Percentiles rank a stretch among this genome's conserved stretches.
phyloP scores from a whole-genome alignment of 2,888 invertebrate species.

The Malthinus seriepunctatus region DNA sequence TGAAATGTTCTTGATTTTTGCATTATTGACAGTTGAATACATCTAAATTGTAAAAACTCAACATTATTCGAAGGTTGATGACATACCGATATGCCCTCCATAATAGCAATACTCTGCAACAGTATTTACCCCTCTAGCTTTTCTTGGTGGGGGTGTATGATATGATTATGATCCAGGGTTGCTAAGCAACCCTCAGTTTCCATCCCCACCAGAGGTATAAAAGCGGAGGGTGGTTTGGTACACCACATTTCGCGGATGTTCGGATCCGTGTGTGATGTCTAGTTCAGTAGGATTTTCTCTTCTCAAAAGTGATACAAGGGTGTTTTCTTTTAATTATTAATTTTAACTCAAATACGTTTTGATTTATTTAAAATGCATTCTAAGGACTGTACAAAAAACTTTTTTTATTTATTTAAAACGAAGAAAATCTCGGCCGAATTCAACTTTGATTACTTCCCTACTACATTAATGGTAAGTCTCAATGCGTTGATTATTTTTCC shows the following conservation, averaged over 20 bases:
- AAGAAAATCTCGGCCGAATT: not conserved
- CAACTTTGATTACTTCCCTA: not conserved
- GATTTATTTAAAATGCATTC: slow-evolving; percentile 15
- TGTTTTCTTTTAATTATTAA: slow-evolving; percentile 16
- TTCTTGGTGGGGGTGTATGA: slow-evolving; percentile 45
- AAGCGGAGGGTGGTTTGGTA: slow-evolving; percentile 46
- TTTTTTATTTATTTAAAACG: slow-evolving; percentile 11
- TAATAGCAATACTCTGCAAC: slow-evolving; percentile 32
- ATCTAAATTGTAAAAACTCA: slow-evolving; percentile 15
- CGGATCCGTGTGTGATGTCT: slow-evolving; percentile 30
- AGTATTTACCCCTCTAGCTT: slow-evolving; percentile 29
- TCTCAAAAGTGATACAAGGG: slow-evolving; percentile 20
- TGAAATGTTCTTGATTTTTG: too few species aligned
- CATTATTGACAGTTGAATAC: too few species aligned
- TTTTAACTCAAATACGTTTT: slow-evolving; percentile 7
- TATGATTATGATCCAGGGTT: slow-evolving; percentile 56
- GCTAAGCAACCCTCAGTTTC: slow-evolving; percentile 53
- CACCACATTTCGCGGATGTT: slow-evolving; percentile 46
- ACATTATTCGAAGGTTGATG: slow-evolving; percentile 24
- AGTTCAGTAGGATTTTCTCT: slow-evolving; percentile 30
- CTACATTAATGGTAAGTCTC: not conserved
- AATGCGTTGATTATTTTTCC: not conserved
- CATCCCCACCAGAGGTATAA: slow-evolving; percentile 51
- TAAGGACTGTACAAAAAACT: slow-evolving; percentile 9
- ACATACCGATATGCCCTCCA: slow-evolving; percentile 32